A percentile compares a stretch with the other conserved stretches of the same genome.
These are phyloP conservation scores for Drosophila miranda DNA, from an alignment of 1,140 invertebrate species.

Conservation along the genomic window DNA sequence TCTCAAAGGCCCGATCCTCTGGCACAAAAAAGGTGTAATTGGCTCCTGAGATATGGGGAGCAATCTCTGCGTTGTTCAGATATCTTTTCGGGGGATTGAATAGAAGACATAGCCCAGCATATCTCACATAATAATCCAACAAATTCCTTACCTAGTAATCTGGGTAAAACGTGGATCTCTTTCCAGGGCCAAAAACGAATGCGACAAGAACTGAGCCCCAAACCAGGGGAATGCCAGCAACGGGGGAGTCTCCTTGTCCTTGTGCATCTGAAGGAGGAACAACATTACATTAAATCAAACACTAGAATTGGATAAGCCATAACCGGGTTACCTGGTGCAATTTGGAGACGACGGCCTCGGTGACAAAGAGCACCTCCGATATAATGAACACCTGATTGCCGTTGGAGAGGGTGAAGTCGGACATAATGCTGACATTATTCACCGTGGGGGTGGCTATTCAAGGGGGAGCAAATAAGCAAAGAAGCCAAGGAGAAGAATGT, in stretches of 20 bases:
- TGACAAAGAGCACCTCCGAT: conserved; percentile 85
- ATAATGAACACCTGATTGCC: conserved; percentile 86
- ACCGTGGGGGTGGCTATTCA: conserved; percentile 83
- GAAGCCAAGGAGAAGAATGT: conserved; percentile 1
- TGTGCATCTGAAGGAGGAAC: conserved; percentile 80
- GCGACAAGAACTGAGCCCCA: conserved; percentile 85
- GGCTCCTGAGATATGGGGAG: conserved; percentile 84
- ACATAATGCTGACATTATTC: conserved; percentile 85
- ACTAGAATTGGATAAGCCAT: not conserved
- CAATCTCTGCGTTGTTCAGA: conserved; percentile 85
- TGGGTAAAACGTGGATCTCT: conserved; percentile 84
- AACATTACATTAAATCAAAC: not conserved
- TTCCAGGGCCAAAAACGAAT: conserved; percentile 85
- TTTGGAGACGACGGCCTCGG: conserved; percentile 84
- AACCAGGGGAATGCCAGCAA: conserved; percentile 86
- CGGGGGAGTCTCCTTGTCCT: conserved; percentile 86
- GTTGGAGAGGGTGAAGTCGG: conserved; percentile 84
- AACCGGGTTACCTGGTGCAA: conserved; percentile 83
- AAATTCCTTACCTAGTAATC: conserved; percentile 82
- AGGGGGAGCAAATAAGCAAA: conserved; percentile 3
- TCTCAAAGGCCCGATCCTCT: conserved; percentile 84
- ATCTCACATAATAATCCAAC: not conserved
- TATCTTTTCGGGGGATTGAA: conserved; percentile 72
- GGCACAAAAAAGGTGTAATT: conserved; percentile 87
- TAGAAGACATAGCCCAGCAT: not conserved